Conservation (phyloP, 2,888 invertebrate genomes). For the Lasius fuliginosus region DNA sequence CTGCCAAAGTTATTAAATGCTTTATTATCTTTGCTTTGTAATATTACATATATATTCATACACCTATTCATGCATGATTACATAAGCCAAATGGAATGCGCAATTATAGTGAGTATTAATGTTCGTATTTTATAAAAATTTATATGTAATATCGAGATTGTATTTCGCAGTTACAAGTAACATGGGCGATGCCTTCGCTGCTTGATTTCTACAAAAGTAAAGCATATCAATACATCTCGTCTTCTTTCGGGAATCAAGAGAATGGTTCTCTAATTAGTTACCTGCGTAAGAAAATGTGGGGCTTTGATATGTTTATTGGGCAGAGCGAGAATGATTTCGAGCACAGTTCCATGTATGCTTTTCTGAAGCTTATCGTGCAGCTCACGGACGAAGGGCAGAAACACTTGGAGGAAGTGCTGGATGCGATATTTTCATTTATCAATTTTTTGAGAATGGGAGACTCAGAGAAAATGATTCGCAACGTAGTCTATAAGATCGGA, state of each 20-base stretch:
- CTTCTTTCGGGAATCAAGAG: constrained; percentile 92
- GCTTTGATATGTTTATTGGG: constrained; percentile 90
- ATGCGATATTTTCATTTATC: constrained; percentile 93
- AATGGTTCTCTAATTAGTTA: constrained; percentile 93
- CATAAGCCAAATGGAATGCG: too few species aligned
- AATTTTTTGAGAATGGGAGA: constrained; percentile 90
- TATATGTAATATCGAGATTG: not conserved
- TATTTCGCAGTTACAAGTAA: constrained; percentile 87
- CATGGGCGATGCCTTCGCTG: constrained; percentile 89
- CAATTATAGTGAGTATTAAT: not conserved
- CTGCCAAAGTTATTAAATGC: not conserved
- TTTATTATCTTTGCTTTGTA: too few species aligned
- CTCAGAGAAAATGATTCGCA: constrained; percentile 90
- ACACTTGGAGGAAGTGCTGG: constrained; percentile 91
- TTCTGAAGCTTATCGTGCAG: constrained; percentile 91
- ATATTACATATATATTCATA: too few species aligned
- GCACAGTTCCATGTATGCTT: constrained; percentile 92
- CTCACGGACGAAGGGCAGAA: constrained; percentile 93
- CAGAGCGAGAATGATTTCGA: constrained; percentile 93
- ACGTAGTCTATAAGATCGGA: constrained; percentile 88
- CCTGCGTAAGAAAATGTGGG: constrained; percentile 93
- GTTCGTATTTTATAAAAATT: not conserved
- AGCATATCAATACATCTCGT: constrained; percentile 92
- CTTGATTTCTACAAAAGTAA: constrained; percentile 91
- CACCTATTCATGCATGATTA: too few species aligned